Conservation (phyloP, 2,888 invertebrate species). For the Drosophila kuntzei region DNA sequence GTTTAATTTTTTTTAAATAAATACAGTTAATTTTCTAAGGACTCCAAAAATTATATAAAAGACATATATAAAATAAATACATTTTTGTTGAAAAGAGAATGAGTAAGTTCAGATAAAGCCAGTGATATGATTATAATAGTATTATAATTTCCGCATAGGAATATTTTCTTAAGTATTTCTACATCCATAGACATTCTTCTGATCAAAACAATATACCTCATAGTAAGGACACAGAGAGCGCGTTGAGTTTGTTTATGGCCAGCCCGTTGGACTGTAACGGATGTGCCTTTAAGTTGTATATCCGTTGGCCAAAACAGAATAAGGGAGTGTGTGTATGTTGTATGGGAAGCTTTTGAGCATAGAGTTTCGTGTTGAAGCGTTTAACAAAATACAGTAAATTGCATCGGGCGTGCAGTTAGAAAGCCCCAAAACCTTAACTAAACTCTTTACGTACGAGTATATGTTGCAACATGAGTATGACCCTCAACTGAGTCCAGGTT, state of each 20-base stretch:
- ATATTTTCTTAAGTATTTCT: neutral
- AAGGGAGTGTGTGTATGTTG: slow-evolving; percentile 17
- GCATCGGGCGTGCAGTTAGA: slow-evolving; percentile 65
- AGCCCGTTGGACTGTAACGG: slow-evolving; percentile 62
- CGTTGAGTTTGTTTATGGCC: slow-evolving; percentile 74
- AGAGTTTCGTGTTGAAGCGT: slow-evolving; percentile 75
- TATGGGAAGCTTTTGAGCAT: slow-evolving; percentile 52
- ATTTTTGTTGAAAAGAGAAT: too few species aligned
- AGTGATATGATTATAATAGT: too few species aligned
- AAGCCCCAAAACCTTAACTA: slow-evolving; percentile 30
- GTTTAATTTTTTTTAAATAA: too few species aligned
- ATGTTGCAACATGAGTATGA: slow-evolving; percentile 29
- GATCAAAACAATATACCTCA: neutral
- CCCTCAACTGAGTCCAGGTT: slow-evolving; percentile 18
- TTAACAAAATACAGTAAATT: slow-evolving; percentile 79
- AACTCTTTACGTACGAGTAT: slow-evolving; percentile 21
- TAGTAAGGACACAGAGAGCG: neutral
- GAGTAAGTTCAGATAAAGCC: too few species aligned
- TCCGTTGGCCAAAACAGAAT: slow-evolving; percentile 52
- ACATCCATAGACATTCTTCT: neutral
- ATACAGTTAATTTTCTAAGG: too few species aligned
- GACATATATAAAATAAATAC: too few species aligned
- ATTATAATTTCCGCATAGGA: too few species aligned
- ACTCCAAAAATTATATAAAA: too few species aligned
- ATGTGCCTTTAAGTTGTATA: slow-evolving; percentile 79